phyloP scores from a whole-genome alignment of 1,140 invertebrate species.

The Subanguina moxae region DNA sequence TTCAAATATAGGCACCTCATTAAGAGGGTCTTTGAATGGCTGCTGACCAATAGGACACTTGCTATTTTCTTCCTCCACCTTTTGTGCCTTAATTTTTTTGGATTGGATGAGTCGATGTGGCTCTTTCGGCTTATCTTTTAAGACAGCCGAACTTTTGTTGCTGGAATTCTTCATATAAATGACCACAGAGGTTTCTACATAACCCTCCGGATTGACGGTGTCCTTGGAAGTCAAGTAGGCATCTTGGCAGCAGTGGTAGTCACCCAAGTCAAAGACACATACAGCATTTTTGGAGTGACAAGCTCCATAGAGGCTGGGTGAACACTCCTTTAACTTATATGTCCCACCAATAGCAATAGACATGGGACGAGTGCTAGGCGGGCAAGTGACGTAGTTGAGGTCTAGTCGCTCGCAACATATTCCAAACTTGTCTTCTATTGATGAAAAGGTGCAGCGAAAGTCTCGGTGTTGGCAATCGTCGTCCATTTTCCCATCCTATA shows the following conservation, averaged over 20 bases:
- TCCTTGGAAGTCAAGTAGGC: not conserved
- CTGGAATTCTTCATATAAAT: not conserved
- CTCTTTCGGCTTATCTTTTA: no score
- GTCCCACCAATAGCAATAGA: not conserved
- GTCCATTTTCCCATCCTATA: no score
- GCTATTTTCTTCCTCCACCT: not conserved
- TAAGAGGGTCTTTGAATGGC: not conserved
- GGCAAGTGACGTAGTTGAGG: not conserved
- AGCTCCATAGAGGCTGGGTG: not conserved
- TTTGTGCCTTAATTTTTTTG: no score
- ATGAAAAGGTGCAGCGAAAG: not conserved
- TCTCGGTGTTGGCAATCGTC: not conserved
- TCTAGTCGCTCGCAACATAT: not conserved
- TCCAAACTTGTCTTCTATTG: not conserved
- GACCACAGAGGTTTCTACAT: not conserved
- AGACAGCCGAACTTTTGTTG: no score
- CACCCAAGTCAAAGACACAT: not conserved
- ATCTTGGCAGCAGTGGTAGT: constrained; percentile 5
- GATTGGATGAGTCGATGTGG: no score
- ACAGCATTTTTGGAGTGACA: not conserved
- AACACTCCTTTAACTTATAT: not conserved
- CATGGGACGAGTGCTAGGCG: not conserved
- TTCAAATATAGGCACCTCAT: not conserved
- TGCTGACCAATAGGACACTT: not conserved
- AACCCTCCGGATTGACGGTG: not conserved